These are phyloP conservation scores for Pogonocherus hispidulus DNA, from an alignment of 2,888 invertebrate genomes.

Conservation along the genomic window DNA sequence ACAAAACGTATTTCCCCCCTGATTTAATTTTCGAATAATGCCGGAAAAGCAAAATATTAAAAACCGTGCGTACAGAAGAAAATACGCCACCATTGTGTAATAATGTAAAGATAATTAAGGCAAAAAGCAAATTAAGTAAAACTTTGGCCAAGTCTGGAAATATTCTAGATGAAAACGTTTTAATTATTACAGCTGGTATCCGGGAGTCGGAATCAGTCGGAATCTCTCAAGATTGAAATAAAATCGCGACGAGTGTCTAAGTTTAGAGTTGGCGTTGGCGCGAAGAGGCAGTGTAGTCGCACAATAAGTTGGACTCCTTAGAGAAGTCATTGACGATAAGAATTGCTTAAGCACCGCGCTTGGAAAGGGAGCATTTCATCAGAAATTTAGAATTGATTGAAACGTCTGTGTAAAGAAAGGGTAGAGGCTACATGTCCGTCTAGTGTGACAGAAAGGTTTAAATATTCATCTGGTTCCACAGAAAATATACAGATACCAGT, in stretches of 20 bases:
- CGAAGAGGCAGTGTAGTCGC: not conserved
- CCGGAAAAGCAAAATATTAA: slow-evolving; percentile 23
- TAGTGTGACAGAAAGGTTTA: too few relatives aligned
- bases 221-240: slow-evolving; percentile 37
- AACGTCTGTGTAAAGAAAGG: too few relatives aligned
- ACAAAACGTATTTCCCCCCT: not conserved
- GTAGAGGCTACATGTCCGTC: too few relatives aligned
- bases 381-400: too few relatives aligned
- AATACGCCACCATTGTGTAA: slow-evolving; percentile 48
- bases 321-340: not conserved
- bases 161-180: slow-evolving; percentile 56
- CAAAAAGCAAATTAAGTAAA: slow-evolving; percentile 54
- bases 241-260: slow-evolving; percentile 39
- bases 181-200: slow-evolving; percentile 56
- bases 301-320: slow-evolving; percentile 3
- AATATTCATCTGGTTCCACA: too few relatives aligned
- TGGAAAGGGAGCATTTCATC: too few relatives aligned
- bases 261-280: slow-evolving; percentile 9
- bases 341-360: slow-evolving; percentile 6
- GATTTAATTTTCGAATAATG: slow-evolving; percentile 16
- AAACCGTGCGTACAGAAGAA: slow-evolving; percentile 23
- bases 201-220: slow-evolving; percentile 33
- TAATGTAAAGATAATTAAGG: slow-evolving; percentile 57
- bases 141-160: slow-evolving; percentile 38
- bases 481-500: too few relatives aligned